Conservation (phyloP, 2,888 invertebrate genomes). For the Drosophila pseudotalamancana region DNA sequence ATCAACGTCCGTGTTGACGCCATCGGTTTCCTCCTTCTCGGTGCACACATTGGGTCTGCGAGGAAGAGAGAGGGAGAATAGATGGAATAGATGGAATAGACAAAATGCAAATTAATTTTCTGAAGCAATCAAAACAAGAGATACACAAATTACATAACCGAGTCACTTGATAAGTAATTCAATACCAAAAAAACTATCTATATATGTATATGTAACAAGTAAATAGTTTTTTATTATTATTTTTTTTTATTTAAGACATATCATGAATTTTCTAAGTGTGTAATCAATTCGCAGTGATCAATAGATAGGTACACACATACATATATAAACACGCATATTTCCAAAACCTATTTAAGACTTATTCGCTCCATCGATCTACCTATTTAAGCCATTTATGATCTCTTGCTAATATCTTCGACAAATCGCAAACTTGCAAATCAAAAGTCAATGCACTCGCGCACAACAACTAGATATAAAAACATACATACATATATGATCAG, state of each 20-base stretch:
- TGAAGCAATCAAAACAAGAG: background rate
- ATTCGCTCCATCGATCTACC: too few relatives aligned
- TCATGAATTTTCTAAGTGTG: too few relatives aligned
- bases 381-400: background rate
- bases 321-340: too few relatives aligned
- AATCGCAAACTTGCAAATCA: slow-evolving; percentile 34
- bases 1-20: slow-evolving; percentile 55
- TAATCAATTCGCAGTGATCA: too few relatives aligned
- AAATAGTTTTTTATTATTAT: too few relatives aligned
- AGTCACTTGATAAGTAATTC: background rate
- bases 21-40: slow-evolving; percentile 85
- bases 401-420: slow-evolving; percentile 40
- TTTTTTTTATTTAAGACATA: background rate
- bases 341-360: too few relatives aligned
- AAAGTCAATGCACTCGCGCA: slow-evolving; percentile 52
- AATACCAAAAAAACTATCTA: background rate
- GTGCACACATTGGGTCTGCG: slow-evolving; percentile 87
- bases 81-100: too few relatives aligned
- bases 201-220: too few relatives aligned
- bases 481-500: background rate
- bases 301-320: too few relatives aligned
- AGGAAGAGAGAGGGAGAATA: background rate
- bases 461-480: background rate
- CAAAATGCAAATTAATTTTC: slow-evolving; percentile 7
- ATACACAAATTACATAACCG: background rate